Base-by-base conservation (phyloP, 2,888 invertebrate species). In the Nomada fucata region DNA sequence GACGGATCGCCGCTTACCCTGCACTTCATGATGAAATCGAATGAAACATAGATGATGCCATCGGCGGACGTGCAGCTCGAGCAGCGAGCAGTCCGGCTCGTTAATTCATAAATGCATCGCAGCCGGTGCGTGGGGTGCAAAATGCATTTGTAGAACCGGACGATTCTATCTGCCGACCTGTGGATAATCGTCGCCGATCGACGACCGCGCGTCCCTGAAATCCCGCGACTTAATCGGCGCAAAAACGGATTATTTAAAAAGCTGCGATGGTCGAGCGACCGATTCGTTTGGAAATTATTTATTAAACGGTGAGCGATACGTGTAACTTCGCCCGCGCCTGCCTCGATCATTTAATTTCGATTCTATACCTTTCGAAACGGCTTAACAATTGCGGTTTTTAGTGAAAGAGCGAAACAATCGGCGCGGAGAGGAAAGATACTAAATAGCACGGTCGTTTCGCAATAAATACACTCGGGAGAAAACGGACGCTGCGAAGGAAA, bases 21-120 rank as follows among this genome's bases (percentile, higher is more conserved):
- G 78, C 85, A 79, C 86, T 84, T 88, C 88, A 87, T 85, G 84
- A 92, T 92, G 90, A 91, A 91, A 90, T 88, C 89, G 87, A 89
- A 86, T 92, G 91, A 92, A 92, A 92, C 91, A 92, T 92, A 92
- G 91, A 92, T 92, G 92, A 92, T 89, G 90, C 91, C 86, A 89
- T 91, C 88, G 86, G 88, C 87, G 84, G 86, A 60, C 59, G 71
- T 55, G 71, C 69, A 61, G 60, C 47, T 67, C 53, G 86, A 86
- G 85, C 81, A 23, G 84, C 87, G 82, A 73, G 79, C 87, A 83
- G 84, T 20, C 74, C 80, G 74, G 83, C 88, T 88, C 88, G 91
- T 91, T 92, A 90, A 92, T 92, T 91, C 90, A 91, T 92, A 92
- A 92, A 91, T 87, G 88, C 86, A 85, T 84, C 84, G 88, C 79